Conservation (phyloP, 2,113 vertebrate species). For the Muscicapa adusta region DNA sequence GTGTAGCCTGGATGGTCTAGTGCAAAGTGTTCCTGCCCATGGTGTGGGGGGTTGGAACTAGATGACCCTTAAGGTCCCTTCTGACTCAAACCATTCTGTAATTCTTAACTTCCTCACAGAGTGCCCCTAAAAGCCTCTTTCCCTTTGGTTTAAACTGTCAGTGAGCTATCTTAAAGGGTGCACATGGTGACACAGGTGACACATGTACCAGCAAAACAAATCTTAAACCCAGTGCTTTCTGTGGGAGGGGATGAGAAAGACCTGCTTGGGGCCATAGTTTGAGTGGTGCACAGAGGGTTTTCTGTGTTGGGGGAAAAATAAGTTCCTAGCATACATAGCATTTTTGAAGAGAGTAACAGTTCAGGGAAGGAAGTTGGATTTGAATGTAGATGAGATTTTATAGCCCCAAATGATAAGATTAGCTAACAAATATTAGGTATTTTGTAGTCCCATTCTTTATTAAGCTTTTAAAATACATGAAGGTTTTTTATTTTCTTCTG, state of each 20-base stretch:
- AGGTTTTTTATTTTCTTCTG: background rate
- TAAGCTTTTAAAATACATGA: background rate
- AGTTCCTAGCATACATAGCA: background rate
- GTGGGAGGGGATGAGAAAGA: background rate
- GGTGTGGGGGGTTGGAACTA: background rate
- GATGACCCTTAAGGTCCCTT: background rate
- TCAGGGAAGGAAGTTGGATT: background rate
- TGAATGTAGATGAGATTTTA: background rate
- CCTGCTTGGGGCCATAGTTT: background rate
- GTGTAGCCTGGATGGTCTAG: background rate
- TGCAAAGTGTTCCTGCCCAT: background rate
- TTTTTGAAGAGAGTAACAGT: background rate
- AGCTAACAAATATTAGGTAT: background rate
- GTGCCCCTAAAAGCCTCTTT: background rate
- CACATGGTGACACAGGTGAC: background rate
- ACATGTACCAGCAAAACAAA: background rate
- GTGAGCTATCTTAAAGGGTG: background rate
- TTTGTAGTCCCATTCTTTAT: background rate
- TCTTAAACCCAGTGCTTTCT: background rate
- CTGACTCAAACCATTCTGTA: background rate
- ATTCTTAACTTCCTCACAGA: background rate
- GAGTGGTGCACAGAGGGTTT: background rate
- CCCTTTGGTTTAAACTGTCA: background rate
- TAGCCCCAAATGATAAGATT: background rate
- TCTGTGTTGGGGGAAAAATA: background rate